A percentile compares a stretch with the other conserved stretches of the same genome.
Evolutionary conservation across 2,888 invertebrate species (phyloP).

Genomic region (Metallyticus violacea): DNA sequence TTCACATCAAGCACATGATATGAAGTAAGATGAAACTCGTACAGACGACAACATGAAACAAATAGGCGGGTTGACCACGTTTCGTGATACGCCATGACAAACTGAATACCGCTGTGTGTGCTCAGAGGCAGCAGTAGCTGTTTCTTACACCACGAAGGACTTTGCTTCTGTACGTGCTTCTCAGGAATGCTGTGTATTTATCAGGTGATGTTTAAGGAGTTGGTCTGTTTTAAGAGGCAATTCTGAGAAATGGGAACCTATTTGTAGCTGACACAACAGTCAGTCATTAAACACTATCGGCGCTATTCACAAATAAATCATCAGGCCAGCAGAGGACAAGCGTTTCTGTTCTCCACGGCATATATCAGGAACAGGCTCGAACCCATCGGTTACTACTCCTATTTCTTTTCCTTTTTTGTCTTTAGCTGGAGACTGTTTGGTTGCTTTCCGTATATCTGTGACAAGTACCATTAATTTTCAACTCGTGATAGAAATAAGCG

Average conservation of each 20-base stretch:
- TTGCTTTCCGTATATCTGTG: not conserved
- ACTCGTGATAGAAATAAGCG: not conserved
- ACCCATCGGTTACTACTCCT: not conserved
- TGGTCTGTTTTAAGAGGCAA: not conserved
- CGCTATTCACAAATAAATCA: not conserved
- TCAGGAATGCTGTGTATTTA: not conserved
- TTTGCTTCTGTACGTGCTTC: not conserved
- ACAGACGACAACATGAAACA: too few species aligned
- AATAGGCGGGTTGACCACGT: too few species aligned
- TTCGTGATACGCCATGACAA: too few species aligned
- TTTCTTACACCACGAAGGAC: not conserved
- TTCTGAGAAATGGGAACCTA: slow-evolving; percentile 4
- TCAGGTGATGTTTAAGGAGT: not conserved
- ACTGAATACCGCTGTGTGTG: not conserved
- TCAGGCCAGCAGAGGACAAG: not conserved
- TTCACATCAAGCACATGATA: too few species aligned
- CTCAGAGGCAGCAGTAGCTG: not conserved
- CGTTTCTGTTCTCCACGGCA: not conserved
- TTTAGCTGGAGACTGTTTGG: not conserved
- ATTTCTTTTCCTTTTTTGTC: not conserved
- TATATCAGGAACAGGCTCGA: not conserved
- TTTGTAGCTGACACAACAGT: not conserved
- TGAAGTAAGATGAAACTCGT: too few species aligned
- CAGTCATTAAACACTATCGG: slow-evolving; percentile 9
- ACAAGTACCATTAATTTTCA: not conserved